Conservation (phyloP, 1,140 invertebrate species). For the Drosophila leontia region DNA sequence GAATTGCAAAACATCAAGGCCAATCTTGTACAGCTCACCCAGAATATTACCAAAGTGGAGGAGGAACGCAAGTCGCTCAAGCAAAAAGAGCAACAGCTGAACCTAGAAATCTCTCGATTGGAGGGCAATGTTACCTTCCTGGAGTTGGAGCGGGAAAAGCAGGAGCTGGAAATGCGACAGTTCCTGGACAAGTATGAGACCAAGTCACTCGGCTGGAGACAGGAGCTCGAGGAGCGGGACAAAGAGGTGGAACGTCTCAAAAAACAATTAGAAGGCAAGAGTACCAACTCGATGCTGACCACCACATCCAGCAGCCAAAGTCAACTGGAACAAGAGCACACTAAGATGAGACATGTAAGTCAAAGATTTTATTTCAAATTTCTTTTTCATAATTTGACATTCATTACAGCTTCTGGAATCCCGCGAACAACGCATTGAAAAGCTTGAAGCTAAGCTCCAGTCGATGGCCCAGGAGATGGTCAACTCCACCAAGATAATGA, state of each 20-base stretch:
- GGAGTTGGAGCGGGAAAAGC: constrained; percentile 76
- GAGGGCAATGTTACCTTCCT: constrained; percentile 77
- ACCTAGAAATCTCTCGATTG: constrained; percentile 63
- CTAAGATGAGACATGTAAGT: constrained; percentile 65
- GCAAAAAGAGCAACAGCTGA: constrained; percentile 55
- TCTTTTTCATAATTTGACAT: background rate
- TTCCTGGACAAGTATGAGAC: constrained; percentile 72
- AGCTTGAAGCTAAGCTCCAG: constrained; percentile 69
- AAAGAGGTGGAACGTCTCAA: constrained; percentile 59
- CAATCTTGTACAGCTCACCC: constrained; percentile 60
- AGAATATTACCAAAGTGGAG: constrained; percentile 66
- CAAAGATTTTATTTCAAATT: background rate
- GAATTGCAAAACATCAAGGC: constrained; percentile 62
- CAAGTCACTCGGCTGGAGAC: constrained; percentile 62
- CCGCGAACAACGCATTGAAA: constrained; percentile 72
- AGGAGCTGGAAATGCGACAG: constrained; percentile 73
- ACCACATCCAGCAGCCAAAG: constrained; percentile 42
- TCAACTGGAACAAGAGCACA: constrained; percentile 52
- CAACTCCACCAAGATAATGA: constrained; percentile 76
- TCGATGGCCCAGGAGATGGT: constrained; percentile 76
- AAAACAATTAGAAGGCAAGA: constrained; percentile 39
- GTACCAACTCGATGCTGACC: constrained; percentile 19
- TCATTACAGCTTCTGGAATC: constrained; percentile 58
- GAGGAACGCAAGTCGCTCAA: constrained; percentile 63
- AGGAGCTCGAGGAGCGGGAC: constrained; percentile 69